Percentiles rank a stretch among this genome's conserved stretches.
These are phyloP conservation scores for Ips typographus DNA, from an alignment of 1,140 invertebrate genomes.

Conservation along the genomic window DNA sequence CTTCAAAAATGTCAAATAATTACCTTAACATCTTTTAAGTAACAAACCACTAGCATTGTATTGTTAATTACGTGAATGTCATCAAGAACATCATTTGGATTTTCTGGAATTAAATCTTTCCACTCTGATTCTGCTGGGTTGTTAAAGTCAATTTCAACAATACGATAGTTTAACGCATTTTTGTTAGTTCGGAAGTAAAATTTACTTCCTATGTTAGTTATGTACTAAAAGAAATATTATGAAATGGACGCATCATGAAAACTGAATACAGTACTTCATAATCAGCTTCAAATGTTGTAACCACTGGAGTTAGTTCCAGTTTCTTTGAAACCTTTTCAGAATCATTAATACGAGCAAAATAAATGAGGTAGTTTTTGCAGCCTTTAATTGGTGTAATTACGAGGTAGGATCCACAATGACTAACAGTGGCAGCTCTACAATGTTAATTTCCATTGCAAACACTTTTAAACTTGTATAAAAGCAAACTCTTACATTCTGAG, in stretches of 20 bases:
- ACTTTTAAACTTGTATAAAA: background rate
- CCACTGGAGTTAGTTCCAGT: constrained; percentile 71
- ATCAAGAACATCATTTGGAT: constrained; percentile 85
- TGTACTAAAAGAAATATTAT: constrained; percentile 65
- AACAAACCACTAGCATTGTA: constrained; percentile 87
- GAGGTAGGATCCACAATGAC: constrained; percentile 88
- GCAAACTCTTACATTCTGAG: constrained; percentile 76
- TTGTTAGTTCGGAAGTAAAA: constrained; percentile 93
- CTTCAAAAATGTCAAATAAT: constrained; percentile 16
- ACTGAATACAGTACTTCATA: constrained; percentile 71
- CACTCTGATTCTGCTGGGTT: constrained; percentile 78
- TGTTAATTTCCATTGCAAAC: constrained; percentile 17
- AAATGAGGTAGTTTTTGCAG: constrained; percentile 87
- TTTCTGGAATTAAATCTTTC: constrained; percentile 81
- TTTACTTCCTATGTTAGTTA: constrained; percentile 84
- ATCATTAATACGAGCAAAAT: constrained; percentile 73
- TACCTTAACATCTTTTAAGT: constrained; percentile 95
- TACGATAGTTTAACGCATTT: constrained; percentile 86
- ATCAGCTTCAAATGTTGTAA: constrained; percentile 91
- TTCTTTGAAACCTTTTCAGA: constrained; percentile 62
- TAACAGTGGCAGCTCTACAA: constrained; percentile 75
- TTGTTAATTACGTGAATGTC: constrained; percentile 81
- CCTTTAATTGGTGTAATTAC: constrained; percentile 77
- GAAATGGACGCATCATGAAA: constrained; percentile 3
- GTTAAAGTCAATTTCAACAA: constrained; percentile 87